Percentiles rank a stretch among this genome's conserved stretches.
phyloP scores from a whole-genome alignment of 1,140 invertebrate genomes.

The Drosophila burlai region DNA sequence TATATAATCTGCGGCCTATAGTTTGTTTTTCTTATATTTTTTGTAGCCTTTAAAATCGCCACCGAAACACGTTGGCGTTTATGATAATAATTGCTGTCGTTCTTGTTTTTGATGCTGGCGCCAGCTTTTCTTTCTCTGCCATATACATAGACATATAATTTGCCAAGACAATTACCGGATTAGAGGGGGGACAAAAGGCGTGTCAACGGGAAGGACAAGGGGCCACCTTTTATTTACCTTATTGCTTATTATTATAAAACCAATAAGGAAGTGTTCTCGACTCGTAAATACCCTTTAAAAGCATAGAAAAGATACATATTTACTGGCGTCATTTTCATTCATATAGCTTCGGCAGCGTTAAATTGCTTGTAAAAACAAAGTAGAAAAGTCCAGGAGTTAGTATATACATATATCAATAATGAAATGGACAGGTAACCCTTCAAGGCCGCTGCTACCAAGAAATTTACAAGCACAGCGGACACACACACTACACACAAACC shows the following conservation, averaged over 20 bases:
- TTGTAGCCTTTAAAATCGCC: conserved; percentile 24
- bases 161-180: conserved; percentile 43
- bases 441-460: conserved; percentile 21
- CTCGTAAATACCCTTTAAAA: not conserved
- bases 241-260: not conserved
- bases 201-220: conserved; percentile 49
- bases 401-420: not conserved
- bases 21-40: conserved; percentile 1
- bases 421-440: conserved; percentile 12
- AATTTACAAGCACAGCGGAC: not conserved
- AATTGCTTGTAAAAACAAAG: not conserved
- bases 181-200: not conserved
- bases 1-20: conserved; percentile 27
- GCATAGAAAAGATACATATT: not conserved
- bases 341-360: no score
- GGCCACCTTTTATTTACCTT: not conserved
- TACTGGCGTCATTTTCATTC: no score
- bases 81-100: conserved; percentile 33
- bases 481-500: conserved; percentile 7
- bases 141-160: conserved; percentile 52
- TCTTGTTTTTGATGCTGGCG: conserved; percentile 33
- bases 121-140: conserved; percentile 56
- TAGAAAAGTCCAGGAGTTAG: no score
- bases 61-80: conserved; percentile 61
- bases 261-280: not conserved